Percentiles rank a stretch among this genome's conserved stretches.
Evolutionary conservation across 1,140 invertebrate genomes (phyloP).

Genomic region (Magallana angulata): DNA sequence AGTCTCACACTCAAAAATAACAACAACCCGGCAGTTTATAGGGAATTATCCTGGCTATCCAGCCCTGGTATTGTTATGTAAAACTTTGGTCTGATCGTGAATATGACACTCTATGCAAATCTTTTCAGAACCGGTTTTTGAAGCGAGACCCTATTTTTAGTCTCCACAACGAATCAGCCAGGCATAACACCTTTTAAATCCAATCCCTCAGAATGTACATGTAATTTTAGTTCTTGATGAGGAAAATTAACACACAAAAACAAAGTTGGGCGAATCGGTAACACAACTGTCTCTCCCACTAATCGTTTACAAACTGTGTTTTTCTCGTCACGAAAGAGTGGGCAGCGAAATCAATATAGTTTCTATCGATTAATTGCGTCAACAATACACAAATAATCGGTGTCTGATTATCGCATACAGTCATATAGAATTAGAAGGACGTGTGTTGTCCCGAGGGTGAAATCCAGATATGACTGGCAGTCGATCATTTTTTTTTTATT

Average conservation of each 20-base stretch:
- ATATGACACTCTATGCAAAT: conserved; percentile 18
- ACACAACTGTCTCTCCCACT: background rate
- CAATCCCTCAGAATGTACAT: background rate
- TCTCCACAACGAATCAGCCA: background rate
- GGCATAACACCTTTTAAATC: background rate
- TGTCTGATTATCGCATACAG: background rate
- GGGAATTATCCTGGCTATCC: background rate
- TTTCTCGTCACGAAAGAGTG: conserved; percentile 1
- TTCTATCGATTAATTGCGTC: background rate
- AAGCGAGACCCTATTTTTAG: conserved; percentile 2
- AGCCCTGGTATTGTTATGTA: background rate
- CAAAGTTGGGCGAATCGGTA: background rate
- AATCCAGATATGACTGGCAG: background rate
- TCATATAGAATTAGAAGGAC: background rate
- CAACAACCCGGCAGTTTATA: background rate
- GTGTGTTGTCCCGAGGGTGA: background rate
- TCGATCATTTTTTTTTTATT: background rate
- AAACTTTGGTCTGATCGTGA: background rate
- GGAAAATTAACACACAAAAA: background rate
- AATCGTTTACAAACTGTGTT: background rate
- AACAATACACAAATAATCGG: conserved; percentile 11
- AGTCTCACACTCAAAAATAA: conserved; percentile 16
- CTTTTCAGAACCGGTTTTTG: conserved; percentile 39
- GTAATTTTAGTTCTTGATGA: background rate
- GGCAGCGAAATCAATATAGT: background rate